phyloP scores from a whole-genome alignment of 1,140 invertebrate species.

The Stegodyphus mimosarum region DNA sequence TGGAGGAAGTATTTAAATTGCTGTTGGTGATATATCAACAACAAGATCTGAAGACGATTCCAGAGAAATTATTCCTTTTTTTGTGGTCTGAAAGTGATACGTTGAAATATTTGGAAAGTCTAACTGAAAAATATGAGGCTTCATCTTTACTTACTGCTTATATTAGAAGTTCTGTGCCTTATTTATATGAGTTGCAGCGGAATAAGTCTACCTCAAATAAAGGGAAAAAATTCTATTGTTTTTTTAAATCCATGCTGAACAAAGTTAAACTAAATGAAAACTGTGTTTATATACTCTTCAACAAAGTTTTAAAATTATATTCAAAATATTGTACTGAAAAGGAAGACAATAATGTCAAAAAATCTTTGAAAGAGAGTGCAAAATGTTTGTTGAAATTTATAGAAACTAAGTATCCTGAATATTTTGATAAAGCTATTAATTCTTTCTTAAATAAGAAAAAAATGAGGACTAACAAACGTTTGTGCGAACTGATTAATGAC shows the following conservation, averaged over 20 bases:
- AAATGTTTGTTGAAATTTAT: background rate
- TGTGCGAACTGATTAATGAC: constrained; percentile 29
- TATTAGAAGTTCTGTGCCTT: too few relatives aligned
- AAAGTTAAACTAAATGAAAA: constrained; percentile 1
- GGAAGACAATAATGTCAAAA: background rate
- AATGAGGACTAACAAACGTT: background rate
- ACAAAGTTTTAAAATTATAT: background rate
- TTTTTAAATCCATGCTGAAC: background rate
- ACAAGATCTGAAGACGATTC: constrained; percentile 18
- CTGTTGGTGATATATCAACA: constrained; percentile 37
- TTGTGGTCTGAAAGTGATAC: background rate
- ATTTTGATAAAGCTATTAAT: constrained; percentile 56
- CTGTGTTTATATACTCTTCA: background rate
- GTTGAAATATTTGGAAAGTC: too few relatives aligned
- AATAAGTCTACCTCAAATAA: too few relatives aligned
- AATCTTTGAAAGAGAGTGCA: background rate
- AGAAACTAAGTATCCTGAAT: constrained; percentile 54
- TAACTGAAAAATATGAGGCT: too few relatives aligned
- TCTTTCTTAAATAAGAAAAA: constrained; percentile 12
- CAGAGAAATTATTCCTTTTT: background rate
- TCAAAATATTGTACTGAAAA: background rate
- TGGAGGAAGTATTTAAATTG: constrained; percentile 1
- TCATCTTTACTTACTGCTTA: too few relatives aligned
- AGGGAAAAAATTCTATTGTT: background rate
- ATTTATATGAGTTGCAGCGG: too few relatives aligned